Conservation (phyloP, 2,888 invertebrate genomes). For the Amphipyra berbera region DNA sequence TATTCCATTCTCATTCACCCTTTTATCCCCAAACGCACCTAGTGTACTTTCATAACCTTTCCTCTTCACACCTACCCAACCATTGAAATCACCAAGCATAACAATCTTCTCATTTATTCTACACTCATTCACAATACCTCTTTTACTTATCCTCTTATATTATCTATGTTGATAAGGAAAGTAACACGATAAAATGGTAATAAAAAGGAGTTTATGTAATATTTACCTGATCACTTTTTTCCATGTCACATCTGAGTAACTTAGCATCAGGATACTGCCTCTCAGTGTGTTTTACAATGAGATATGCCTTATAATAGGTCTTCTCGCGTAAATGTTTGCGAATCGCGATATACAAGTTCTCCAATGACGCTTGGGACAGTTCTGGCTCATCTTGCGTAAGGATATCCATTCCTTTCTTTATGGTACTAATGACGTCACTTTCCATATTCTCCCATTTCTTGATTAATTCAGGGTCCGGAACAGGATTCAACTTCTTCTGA, state of each 20-base stretch:
- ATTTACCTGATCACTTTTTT: slow-evolving; percentile 85
- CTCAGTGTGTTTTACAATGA: slow-evolving; percentile 85
- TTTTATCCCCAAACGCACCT: no score
- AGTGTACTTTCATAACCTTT: no score
- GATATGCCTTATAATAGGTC: slow-evolving; percentile 88
- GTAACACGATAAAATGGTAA: background rate
- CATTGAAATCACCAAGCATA: no score
- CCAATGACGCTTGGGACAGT: slow-evolving; percentile 81
- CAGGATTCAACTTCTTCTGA: slow-evolving; percentile 85
- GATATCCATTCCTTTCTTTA: slow-evolving; percentile 85
- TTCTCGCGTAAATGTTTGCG: slow-evolving; percentile 82
- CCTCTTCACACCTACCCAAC: no score
- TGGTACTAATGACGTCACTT: slow-evolving; percentile 83
- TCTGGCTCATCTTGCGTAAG: slow-evolving; percentile 85
- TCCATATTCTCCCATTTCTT: slow-evolving; percentile 89
- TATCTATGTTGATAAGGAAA: no score
- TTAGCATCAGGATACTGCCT: slow-evolving; percentile 85
- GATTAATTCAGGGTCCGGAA: slow-evolving; percentile 80
- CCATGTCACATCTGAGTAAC: slow-evolving; percentile 83
- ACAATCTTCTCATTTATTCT: no score
- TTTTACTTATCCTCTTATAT: no score
- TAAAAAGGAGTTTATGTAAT: background rate
- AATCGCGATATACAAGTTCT: slow-evolving; percentile 83
- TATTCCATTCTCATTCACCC: no score
- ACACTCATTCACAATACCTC: no score